Percentiles rank a stretch among this genome's conserved stretches.
These are phyloP conservation scores for Ostrea denselamellosa DNA, from an alignment of 1,140 invertebrate genomes.

Conservation along the genomic window DNA sequence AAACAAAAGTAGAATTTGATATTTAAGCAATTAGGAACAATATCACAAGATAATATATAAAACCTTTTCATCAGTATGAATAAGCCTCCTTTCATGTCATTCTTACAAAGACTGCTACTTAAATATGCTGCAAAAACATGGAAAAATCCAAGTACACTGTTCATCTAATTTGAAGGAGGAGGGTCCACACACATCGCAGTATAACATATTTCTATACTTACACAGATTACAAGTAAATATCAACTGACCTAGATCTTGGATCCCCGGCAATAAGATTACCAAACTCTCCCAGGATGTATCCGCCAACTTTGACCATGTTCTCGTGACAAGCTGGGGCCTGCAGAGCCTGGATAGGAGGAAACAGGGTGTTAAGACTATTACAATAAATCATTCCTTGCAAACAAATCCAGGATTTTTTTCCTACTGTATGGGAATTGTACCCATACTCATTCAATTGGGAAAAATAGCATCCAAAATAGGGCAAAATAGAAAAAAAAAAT, in stretches of 20 bases:
- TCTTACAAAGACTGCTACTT: no score
- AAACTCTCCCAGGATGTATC: conserved; percentile 99
- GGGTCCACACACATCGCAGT: no score
- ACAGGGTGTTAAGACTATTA: not conserved
- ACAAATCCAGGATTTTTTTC: not conserved
- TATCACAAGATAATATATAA: no score
- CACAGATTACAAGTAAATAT: not conserved
- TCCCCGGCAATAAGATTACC: conserved; percentile 99
- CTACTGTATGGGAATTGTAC: no score
- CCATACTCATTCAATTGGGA: not conserved
- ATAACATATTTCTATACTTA: no score
- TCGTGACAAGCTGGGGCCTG: conserved; percentile 99
- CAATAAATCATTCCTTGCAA: not conserved
- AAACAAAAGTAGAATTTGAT: no score
- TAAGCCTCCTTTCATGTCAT: no score
- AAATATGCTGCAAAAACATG: no score
- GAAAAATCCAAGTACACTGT: no score
- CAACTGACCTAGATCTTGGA: conserved; percentile 87
- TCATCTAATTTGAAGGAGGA: no score
- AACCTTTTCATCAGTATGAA: no score
- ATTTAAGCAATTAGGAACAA: no score
- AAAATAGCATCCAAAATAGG: not conserved
- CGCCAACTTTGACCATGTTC: conserved; percentile 99
- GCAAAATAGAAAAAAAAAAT: not conserved
- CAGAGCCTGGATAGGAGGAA: conserved; percentile 84